Evolutionary conservation across 1,140 invertebrate genomes (phyloP), one percentile per base, ranked within the genome.

Genomic region (Rhizoglyphus robini): DNA sequence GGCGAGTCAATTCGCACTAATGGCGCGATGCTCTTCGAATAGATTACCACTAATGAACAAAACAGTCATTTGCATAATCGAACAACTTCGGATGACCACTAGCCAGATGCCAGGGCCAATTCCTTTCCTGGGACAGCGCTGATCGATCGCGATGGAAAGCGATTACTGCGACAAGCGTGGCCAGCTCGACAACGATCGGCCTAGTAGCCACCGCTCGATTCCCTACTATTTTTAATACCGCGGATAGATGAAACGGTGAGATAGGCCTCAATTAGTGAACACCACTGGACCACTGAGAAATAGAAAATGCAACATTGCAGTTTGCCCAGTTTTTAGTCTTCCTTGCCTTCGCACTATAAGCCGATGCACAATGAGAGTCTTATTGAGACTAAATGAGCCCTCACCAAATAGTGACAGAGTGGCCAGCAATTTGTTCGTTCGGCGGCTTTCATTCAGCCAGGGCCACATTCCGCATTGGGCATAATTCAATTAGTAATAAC

Each of bases 131-230:
- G n/a, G n/a, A n/a, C n/a, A n/a, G n/a, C n/a, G n/a, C n/a, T n/a
- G n/a, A n/a, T n/a, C n/a, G n/a, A n/a, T n/a, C n/a, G n/a, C n/a
- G 51, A 32, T 54, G 51, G 51, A 54, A 54, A 8, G 51, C 51
- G 51, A 23, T 11, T 54, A 5, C 51, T 54, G 36, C 8, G 8
- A 18, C 18, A 41, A 18, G 18, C 36, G 36, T 8, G 36, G n/a
- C n/a, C n/a, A n/a, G n/a, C n/a, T n/a, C n/a, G n/a, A n/a, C n/a
- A n/a, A n/a, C n/a, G n/a, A n/a, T n/a, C n/a, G n/a, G n/a, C n/a
- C n/a, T n/a, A n/a, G n/a, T n/a, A n/a, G 23, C 41, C 41, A n/a
- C n/a, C n/a, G n/a, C n/a, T n/a, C 51, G 51, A 54, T 54, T 54
- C 51, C 23, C 51, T 8, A 32, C 51, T 11, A 27, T 8, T 54